phyloP scores from a whole-genome alignment of 64 coral and sea anemone species.

The Porites lutea region DNA sequence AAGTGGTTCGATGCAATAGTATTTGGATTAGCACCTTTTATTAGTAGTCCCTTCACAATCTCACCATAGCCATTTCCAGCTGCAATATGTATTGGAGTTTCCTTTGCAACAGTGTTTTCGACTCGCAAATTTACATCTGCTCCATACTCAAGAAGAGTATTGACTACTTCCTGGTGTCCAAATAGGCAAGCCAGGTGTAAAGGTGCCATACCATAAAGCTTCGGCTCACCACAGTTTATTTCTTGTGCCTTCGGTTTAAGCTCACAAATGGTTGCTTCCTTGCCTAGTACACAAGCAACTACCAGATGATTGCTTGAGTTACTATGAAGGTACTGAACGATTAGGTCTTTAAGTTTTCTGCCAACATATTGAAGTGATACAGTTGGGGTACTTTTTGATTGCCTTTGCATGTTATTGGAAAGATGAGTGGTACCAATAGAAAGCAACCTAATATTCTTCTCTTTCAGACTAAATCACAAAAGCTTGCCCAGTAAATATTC shows the following conservation, averaged over 20 bases:
- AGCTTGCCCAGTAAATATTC: no score
- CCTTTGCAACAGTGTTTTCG: constrained; percentile 27
- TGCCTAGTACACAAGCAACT: constrained; percentile 31
- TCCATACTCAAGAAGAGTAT: not conserved
- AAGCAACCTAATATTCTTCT: no score
- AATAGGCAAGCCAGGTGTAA: constrained; percentile 12
- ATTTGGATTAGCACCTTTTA: constrained; percentile 48
- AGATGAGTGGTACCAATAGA: no score
- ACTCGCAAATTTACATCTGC: constrained; percentile 14
- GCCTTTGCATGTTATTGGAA: not conserved
- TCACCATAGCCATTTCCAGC: constrained; percentile 9
- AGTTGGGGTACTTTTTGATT: constrained; percentile 2
- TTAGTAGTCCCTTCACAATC: constrained; percentile 36
- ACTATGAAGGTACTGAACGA: constrained; percentile 6
- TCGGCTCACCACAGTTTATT: constrained; percentile 15
- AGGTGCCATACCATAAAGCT: constrained; percentile 40
- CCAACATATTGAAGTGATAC: constrained; percentile 31
- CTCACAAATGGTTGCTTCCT: not conserved
- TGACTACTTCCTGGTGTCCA: constrained; percentile 15
- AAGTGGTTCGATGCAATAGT: constrained; percentile 43
- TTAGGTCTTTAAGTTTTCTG: constrained; percentile 17
- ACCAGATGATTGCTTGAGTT: constrained; percentile 9
- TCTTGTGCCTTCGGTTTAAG: constrained; percentile 4
- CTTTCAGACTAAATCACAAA: no score
- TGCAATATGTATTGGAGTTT: constrained; percentile 35